phyloP scores from a whole-genome alignment of 1,140 invertebrate species.

The Platorchestia sp. region DNA sequence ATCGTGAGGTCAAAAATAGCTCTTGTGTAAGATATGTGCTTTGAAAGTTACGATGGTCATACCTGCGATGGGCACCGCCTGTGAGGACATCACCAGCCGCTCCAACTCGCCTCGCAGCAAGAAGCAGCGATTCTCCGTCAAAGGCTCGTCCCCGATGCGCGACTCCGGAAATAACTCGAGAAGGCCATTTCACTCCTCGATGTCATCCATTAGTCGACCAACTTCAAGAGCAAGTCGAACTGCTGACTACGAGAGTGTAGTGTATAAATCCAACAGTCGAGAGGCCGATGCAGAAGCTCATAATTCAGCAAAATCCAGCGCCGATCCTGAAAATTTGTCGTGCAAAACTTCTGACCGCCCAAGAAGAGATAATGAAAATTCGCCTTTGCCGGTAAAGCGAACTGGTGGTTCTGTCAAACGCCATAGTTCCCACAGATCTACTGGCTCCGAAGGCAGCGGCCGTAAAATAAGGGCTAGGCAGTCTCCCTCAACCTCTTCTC shows the following conservation, averaged over 20 bases:
- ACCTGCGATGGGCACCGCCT: constrained; percentile 1
- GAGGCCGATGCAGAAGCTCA: background rate
- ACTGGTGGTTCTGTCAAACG: constrained; percentile 24
- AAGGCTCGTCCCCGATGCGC: background rate
- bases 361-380: background rate
- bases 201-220: constrained; percentile 12
- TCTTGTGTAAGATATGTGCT: background rate
- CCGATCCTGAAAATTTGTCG: background rate
- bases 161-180: background rate
- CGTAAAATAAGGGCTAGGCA: constrained; percentile 36
- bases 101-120: background rate
- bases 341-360: background rate
- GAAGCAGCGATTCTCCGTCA: background rate
- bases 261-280: background rate
- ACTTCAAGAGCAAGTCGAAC: background rate
- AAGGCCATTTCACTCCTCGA: background rate
- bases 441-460: constrained; percentile 51
- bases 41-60: background rate
- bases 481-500: background rate
- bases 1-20: background rate
- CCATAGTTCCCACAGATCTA: constrained; percentile 55
- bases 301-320: background rate
- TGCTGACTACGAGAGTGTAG: background rate
- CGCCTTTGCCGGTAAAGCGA: constrained; percentile 3
- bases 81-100: background rate